phyloP scores from a whole-genome alignment of 2,888 invertebrate genomes.

The Helicoverpa assulta region DNA sequence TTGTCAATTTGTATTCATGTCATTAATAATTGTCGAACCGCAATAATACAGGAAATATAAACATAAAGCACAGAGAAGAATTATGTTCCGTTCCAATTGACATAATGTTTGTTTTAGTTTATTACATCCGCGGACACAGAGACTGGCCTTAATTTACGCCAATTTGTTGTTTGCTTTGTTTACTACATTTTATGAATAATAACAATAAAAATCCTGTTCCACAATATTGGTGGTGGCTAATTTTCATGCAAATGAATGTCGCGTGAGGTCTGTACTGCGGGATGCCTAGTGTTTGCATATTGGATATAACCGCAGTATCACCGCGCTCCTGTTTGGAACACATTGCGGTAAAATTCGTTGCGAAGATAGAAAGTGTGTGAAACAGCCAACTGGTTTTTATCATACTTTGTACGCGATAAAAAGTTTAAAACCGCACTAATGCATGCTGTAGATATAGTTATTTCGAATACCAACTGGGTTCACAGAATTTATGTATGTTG shows the following conservation, averaged over 20 bases:
- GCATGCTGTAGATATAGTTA: background rate
- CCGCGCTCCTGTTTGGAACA: conserved; percentile 51
- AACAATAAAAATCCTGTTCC: conserved; percentile 22
- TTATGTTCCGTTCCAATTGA: background rate
- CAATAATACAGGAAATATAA: background rate
- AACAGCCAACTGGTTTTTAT: conserved; percentile 21
- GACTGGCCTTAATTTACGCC: background rate
- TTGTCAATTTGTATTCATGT: background rate
- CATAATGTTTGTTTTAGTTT: background rate
- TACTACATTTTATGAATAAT: conserved; percentile 11
- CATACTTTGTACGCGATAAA: conserved; percentile 17
- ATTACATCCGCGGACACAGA: background rate
- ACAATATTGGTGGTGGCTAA: conserved; percentile 55
- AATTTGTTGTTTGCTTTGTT: conserved; percentile 14
- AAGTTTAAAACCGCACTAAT: conserved; percentile 15
- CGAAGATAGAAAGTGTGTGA: conserved; percentile 17
- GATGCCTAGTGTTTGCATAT: conserved; percentile 76
- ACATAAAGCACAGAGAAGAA: background rate
- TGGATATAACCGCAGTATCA: conserved; percentile 76
- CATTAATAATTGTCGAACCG: background rate
- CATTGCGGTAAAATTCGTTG: conserved; percentile 54
- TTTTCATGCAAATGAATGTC: conserved; percentile 79
- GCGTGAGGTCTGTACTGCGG: conserved; percentile 63
- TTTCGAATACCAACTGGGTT: background rate
- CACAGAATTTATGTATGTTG: background rate